These are phyloP conservation scores for Melanogrammus aeglefinus DNA, from an alignment of 2,797 vertebrate genomes.

Conservation along the genomic window DNA sequence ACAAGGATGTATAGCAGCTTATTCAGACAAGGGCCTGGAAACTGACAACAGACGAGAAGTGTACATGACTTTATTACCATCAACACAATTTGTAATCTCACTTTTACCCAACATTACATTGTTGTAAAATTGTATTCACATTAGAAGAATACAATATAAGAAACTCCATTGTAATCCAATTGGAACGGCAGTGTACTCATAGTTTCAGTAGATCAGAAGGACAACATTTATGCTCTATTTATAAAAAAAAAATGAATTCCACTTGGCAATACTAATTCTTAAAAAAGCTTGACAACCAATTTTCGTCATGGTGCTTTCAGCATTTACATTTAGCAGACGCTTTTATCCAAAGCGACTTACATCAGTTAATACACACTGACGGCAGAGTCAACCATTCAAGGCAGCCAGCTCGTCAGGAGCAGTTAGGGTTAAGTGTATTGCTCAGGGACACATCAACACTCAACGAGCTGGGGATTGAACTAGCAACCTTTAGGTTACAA, in stretches of 20 bases:
- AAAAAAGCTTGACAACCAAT: not conserved
- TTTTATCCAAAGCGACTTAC: too few relatives aligned
- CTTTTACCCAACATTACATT: conserved; percentile 39
- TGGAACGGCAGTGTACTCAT: conserved; percentile 20
- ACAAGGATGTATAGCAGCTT: not conserved
- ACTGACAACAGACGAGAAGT: not conserved
- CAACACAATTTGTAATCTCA: not conserved
- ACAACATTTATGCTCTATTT: conserved; percentile 37
- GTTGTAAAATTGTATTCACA: conserved; percentile 59
- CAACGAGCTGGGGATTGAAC: too few relatives aligned
- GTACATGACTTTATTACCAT: not conserved
- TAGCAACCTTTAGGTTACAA: too few relatives aligned
- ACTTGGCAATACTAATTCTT: not conserved
- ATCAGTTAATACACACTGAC: too few relatives aligned
- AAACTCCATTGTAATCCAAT: conserved; percentile 27
- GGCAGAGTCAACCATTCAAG: too few relatives aligned
- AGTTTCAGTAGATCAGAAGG: conserved; percentile 15
- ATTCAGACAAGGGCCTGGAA: not conserved
- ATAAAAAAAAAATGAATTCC: conserved; percentile 8
- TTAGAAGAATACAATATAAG: conserved; percentile 37
- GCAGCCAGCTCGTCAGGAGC: too few relatives aligned
- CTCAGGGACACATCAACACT: too few relatives aligned
- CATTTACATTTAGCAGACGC: too few relatives aligned
- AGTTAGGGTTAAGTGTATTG: too few relatives aligned
- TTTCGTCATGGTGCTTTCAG: not conserved